Base-by-base conservation (phyloP, 2,113 vertebrate species). In the Malaclemys terrapin region DNA sequence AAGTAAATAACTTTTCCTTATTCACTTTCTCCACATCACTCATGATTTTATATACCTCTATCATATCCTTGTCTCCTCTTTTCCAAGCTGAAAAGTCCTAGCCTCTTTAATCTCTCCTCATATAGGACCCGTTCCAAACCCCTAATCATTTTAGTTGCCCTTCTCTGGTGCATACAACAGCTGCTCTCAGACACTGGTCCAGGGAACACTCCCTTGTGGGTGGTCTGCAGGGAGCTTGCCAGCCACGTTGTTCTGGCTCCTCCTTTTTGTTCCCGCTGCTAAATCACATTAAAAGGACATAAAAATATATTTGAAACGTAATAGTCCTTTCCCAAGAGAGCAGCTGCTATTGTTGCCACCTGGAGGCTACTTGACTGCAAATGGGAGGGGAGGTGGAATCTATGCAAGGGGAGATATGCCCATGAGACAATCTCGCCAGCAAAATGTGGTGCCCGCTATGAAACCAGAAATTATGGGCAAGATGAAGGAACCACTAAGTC, bases 301-400 rank as follows among this genome's bases (percentile, higher is more conserved):
- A 31, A 31, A 75, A 79, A 52, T 49, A 19, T 17, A 50, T 10
- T 1, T 0, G 0, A 10, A 65, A 52, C 38, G 54, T 20, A 38
- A 25, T 0, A 0, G 19, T 83, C 80, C 16, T 65, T 94, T 42
- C 80, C 47, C 59, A 38, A 76, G 5, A 45, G n/a, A 52, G 79
- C 49, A 11, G 27, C n/a, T 22, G 31, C 35, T 80, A 31, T 80
- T 50, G 29, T 31, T 52, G 25, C 13, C 45, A 19, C 25, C 14
- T 31, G 49, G 35, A 80, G n/a, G 35, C 38, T 20, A 35, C 1
- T 0, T 8, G 54, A 84, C 69, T 62, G 56, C 24, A 84, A 88
- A 38, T 13, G 31, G 53, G 24, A 81, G 24, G 80, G 81, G 75
- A 14, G 16, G 47, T 52, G 80, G 80, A 56, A 78, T 38, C 14